Evolutionary conservation across 2,888 invertebrate species (phyloP).

Genomic region (Chaitophorus viminalis): DNA sequence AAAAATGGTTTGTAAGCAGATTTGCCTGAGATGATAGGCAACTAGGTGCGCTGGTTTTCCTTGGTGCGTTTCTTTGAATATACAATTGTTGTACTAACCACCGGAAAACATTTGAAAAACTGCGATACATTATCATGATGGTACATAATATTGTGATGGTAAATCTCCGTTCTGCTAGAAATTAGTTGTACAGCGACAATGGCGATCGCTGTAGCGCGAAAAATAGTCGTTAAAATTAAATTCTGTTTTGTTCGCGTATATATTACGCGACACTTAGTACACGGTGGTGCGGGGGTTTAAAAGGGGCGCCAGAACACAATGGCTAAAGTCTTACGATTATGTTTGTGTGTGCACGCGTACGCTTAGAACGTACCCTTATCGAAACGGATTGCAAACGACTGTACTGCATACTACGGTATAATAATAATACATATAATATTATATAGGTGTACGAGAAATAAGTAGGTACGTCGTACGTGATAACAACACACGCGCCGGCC

Average conservation of each 20-base stretch:
- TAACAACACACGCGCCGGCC: not conserved
- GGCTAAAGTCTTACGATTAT: conserved; percentile 26
- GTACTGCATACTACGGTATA: not conserved
- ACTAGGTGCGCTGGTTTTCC: too few species aligned
- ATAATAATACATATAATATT: too few species aligned
- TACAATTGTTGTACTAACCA: too few species aligned
- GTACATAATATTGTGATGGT: too few species aligned
- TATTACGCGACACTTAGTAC: not conserved
- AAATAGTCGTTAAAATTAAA: conserved; percentile 57
- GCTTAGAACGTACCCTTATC: conserved; percentile 39
- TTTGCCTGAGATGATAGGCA: too few species aligned
- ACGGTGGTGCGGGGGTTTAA: not conserved
- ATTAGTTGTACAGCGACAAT: not conserved
- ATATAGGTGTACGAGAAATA: conserved; percentile 1
- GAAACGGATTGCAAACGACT: conserved; percentile 35
- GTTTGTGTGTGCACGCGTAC: not conserved
- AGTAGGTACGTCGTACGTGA: too few species aligned
- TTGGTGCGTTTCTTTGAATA: too few species aligned
- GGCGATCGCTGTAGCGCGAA: not conserved
- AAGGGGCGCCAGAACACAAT: conserved; percentile 8
- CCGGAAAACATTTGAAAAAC: too few species aligned
- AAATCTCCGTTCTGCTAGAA: too few species aligned
- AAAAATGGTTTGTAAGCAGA: too few species aligned
- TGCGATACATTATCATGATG: too few species aligned
- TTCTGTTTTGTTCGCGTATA: conserved; percentile 19